A percentile compares a stretch with the other conserved stretches of the same genome.
These are phyloP conservation scores for Tetragnatha versicolor DNA, from an alignment of 1,140 invertebrate species.

Conservation along the genomic window DNA sequence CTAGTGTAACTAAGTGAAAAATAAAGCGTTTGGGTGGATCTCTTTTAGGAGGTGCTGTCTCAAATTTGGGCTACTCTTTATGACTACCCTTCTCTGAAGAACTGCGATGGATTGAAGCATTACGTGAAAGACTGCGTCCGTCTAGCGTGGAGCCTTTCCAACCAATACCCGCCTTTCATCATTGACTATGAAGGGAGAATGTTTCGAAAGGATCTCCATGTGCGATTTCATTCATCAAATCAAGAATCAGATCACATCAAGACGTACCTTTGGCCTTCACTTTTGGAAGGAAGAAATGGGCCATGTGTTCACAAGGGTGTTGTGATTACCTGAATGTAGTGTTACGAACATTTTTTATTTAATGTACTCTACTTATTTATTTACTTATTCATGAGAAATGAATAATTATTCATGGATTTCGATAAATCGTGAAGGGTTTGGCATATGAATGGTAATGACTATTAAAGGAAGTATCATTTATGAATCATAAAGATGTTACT, in stretches of 20 bases:
- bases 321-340: slow-evolving; percentile 71
- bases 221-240: slow-evolving; percentile 73
- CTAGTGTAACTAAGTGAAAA: too few relatives aligned
- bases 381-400: too few relatives aligned
- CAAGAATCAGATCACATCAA: slow-evolving; percentile 69
- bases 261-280: slow-evolving; percentile 76
- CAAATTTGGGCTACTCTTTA: slow-evolving; percentile 75
- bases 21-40: too few relatives aligned
- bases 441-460: too few relatives aligned
- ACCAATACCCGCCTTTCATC: slow-evolving; percentile 62
- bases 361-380: too few relatives aligned
- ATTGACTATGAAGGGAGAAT: slow-evolving; percentile 68
- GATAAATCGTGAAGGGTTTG: too few relatives aligned
- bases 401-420: too few relatives aligned
- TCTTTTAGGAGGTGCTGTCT: slow-evolving; percentile 70
- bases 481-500: too few relatives aligned
- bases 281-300: slow-evolving; percentile 72
- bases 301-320: slow-evolving; percentile 75
- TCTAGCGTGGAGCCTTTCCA: slow-evolving; percentile 72
- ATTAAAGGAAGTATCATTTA: too few relatives aligned
- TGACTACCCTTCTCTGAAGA: slow-evolving; percentile 76
- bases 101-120: slow-evolving; percentile 71
- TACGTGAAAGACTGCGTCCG: slow-evolving; percentile 73
- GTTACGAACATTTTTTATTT: too few relatives aligned
- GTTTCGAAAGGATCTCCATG: slow-evolving; percentile 70